These are phyloP conservation scores for Tetramorium bicarinatum DNA, from an alignment of 2,888 invertebrate species.

Conservation along the genomic window DNA sequence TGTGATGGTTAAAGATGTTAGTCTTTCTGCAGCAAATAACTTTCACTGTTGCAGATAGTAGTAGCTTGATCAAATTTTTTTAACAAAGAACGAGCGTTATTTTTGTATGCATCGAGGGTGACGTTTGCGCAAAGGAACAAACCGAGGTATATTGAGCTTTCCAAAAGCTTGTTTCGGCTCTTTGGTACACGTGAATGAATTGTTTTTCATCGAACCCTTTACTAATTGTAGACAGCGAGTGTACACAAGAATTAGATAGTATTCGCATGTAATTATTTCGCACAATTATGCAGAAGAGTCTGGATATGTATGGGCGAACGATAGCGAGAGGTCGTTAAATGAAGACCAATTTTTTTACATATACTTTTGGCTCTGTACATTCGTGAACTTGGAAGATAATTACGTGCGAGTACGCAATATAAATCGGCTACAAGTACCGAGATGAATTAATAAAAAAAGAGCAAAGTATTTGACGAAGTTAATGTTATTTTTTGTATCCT, in stretches of 20 bases:
- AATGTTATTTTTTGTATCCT: slow-evolving; percentile 12
- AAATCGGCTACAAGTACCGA: slow-evolving; percentile 18
- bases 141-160: neutral
- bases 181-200: slow-evolving; percentile 1
- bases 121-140: slow-evolving; percentile 3
- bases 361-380: neutral
- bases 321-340: neutral
- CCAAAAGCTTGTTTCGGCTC: slow-evolving; percentile 1
- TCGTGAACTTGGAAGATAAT: slow-evolving; percentile 29
- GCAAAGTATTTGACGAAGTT: neutral
- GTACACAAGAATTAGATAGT: slow-evolving; percentile 6
- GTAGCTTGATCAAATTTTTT: slow-evolving; percentile 23
- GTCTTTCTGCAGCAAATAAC: slow-evolving; percentile 8
- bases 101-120: slow-evolving; percentile 33
- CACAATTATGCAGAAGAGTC: neutral
- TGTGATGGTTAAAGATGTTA: slow-evolving; percentile 25
- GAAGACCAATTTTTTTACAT: slow-evolving; percentile 1
- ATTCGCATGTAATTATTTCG: slow-evolving; percentile 43
- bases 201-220: slow-evolving; percentile 32
- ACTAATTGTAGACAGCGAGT: slow-evolving; percentile 3
- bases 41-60: slow-evolving; percentile 13
- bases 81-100: slow-evolving; percentile 29
- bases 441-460: slow-evolving; percentile 31
- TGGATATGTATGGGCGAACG: neutral
- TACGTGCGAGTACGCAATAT: slow-evolving; percentile 28